phyloP scores from a whole-genome alignment of 2,113 vertebrate genomes.

The Myotis yumanensis region DNA sequence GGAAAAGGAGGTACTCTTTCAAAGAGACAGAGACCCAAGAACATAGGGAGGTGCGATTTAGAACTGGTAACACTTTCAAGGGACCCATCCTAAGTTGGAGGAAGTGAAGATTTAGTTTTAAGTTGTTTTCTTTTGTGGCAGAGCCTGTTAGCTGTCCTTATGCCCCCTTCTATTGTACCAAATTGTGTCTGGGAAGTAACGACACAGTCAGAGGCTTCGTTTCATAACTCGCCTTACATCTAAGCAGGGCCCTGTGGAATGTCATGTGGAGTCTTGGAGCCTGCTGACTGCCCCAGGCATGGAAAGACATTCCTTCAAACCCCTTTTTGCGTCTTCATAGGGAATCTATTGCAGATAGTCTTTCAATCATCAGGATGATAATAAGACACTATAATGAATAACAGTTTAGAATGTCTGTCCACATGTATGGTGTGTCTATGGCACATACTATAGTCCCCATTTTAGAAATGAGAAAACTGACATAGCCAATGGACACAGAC shows the following conservation, averaged over 20 bases:
- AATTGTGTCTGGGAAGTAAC: neutral
- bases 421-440: accelerated
- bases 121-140: neutral
- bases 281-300: no score
- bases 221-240: neutral
- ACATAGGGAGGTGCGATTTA: neutral
- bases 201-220: no score
- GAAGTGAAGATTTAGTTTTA: neutral
- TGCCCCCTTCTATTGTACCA: neutral
- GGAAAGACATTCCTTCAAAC: neutral
- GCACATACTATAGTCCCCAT: neutral
- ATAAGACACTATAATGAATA: neutral
- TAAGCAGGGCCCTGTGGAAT: neutral
- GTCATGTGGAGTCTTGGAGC: neutral
- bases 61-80: no score
- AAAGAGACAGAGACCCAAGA: neutral
- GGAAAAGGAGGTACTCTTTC: neutral
- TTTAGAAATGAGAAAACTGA: neutral
- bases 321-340: neutral
- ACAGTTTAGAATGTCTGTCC: neutral
- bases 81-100: no score
- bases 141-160: neutral
- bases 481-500: no score
- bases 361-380: neutral
- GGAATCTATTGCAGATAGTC: neutral